Percentiles rank a stretch among this genome's conserved stretches.
Conservation (phyloP, 2,888 invertebrate genomes). For the Spilosoma lubricipeda region DNA sequence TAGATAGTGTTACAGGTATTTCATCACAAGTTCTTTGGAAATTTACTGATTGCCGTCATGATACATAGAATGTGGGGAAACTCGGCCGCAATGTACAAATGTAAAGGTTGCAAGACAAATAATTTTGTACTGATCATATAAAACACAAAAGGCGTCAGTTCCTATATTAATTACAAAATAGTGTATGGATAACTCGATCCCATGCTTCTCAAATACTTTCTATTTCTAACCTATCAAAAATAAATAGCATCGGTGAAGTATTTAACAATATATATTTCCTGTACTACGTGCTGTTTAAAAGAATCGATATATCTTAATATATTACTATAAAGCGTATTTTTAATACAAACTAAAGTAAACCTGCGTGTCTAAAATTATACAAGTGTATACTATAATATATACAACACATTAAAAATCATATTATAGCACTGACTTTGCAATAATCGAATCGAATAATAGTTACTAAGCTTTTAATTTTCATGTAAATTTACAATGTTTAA, state of each 20-base stretch:
- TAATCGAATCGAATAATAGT: not conserved
- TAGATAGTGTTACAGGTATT: not conserved
- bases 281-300: not conserved
- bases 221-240: not conserved
- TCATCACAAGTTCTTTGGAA: not conserved
- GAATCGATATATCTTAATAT: constrained; percentile 3
- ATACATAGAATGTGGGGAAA: not conserved
- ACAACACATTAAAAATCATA: not conserved
- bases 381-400: not conserved
- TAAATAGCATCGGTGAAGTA: not conserved
- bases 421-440: not conserved
- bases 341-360: constrained; percentile 12
- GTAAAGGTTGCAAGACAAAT: not conserved
- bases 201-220: not conserved
- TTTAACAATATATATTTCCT: not conserved
- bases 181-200: not conserved
- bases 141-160: not conserved
- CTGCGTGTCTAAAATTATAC: constrained; percentile 5
- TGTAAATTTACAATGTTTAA: not conserved
- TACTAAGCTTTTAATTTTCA: not conserved
- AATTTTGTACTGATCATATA: not conserved
- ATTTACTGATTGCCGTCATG: not conserved
- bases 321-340: not conserved
- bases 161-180: not conserved
- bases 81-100: not conserved